phyloP scores from a whole-genome alignment of 2,113 vertebrate genomes.

The Odontophorus gujanensis region DNA sequence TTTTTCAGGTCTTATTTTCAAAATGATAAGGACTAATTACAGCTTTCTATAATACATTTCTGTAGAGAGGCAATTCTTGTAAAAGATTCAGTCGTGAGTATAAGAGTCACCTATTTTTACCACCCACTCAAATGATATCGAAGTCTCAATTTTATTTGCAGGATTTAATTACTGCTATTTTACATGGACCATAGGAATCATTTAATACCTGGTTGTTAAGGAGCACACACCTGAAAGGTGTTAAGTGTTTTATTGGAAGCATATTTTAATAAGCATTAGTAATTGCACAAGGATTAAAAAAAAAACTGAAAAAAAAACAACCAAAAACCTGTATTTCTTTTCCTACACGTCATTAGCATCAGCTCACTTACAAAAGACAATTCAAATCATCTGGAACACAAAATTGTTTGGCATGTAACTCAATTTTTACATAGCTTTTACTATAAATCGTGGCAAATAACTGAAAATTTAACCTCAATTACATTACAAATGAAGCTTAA shows the following conservation, averaged over 20 bases:
- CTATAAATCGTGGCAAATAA: background rate
- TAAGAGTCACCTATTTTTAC: background rate
- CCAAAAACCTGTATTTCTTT: background rate
- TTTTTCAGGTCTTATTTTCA: slow-evolving; percentile 38
- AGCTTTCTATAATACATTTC: background rate
- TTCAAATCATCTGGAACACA: background rate
- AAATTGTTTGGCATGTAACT: background rate
- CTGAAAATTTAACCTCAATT: background rate
- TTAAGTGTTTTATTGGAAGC: background rate
- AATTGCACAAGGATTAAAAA: background rate
- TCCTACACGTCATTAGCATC: background rate
- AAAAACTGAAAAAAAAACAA: background rate
- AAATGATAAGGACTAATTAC: background rate
- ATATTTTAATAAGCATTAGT: background rate
- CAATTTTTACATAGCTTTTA: background rate
- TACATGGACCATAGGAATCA: background rate
- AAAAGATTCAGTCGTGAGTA: background rate
- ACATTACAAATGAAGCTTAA: background rate
- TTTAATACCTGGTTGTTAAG: background rate
- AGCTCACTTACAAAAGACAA: background rate
- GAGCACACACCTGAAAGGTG: background rate
- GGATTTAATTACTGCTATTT: background rate
- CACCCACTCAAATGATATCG: background rate
- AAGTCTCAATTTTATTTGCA: background rate
- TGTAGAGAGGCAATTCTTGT: background rate